A percentile compares a stretch with the other conserved stretches of the same genome.
These are phyloP conservation scores for Hemicentrotus pulcherrimus DNA, from an alignment of 35 echinoderm and acorn worm species.

Conservation along the genomic window DNA sequence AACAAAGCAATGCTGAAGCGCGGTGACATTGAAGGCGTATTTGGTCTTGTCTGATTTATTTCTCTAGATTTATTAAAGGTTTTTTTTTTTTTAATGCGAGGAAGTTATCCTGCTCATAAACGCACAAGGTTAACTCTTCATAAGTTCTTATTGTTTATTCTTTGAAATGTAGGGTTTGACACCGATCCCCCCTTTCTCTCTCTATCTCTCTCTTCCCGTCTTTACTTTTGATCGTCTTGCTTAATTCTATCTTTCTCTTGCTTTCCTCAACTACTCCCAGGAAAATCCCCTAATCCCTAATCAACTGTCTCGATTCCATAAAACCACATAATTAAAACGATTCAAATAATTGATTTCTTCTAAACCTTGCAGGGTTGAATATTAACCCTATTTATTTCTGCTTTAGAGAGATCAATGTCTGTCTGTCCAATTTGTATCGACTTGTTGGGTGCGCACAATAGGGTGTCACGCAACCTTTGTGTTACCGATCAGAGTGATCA, in stretches of 20 bases:
- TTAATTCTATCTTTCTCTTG: background rate
- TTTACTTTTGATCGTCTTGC: background rate
- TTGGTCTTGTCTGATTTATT: background rate
- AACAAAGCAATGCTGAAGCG: background rate
- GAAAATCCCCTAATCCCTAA: no score
- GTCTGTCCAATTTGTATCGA: background rate
- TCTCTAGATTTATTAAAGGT: background rate
- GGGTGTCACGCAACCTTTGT: background rate
- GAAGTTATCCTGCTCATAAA: background rate
- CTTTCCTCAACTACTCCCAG: background rate
- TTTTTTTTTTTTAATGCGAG: background rate
- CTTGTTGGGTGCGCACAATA: background rate
- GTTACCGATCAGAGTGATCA: background rate
- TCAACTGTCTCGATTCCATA: background rate
- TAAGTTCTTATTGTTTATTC: background rate
- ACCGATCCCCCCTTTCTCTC: background rate
- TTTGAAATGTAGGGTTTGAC: background rate
- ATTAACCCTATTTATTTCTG: background rate
- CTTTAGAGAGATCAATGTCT: background rate
- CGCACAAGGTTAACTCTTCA: background rate
- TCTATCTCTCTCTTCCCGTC: background rate
- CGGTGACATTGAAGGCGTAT: background rate
- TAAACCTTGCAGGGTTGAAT: background rate
- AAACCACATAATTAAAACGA: background rate
- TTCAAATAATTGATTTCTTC: background rate